phyloP scores from a whole-genome alignment of 2,797 vertebrate genomes.

The Moxostoma hubbsi region DNA sequence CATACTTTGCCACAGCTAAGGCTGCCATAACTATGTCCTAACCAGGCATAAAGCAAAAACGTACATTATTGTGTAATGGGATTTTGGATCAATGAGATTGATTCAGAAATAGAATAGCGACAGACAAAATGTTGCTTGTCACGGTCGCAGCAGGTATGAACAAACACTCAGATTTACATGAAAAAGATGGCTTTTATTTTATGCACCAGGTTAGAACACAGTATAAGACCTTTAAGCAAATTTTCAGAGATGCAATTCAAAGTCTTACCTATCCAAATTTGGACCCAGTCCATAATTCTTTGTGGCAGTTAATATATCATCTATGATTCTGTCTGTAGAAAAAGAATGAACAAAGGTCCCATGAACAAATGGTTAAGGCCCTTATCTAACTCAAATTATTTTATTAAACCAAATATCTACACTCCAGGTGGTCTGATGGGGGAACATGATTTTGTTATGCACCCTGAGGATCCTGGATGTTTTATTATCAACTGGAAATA shows the following conservation, averaged over 20 bases:
- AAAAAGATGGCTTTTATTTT: background rate
- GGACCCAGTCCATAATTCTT: slow-evolving; percentile 67
- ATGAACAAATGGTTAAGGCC: slow-evolving; percentile 16
- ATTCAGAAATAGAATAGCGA: background rate
- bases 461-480: slow-evolving; percentile 6
- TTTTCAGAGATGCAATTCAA: background rate
- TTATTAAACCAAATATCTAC: slow-evolving; percentile 55
- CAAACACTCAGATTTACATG: background rate
- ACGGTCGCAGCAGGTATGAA: background rate
- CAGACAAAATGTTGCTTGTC: background rate
- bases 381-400: background rate
- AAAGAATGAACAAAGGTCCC: slow-evolving; percentile 10
- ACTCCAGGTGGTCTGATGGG: slow-evolving; percentile 66
- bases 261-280: slow-evolving; percentile 68
- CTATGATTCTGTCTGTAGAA: slow-evolving; percentile 70
- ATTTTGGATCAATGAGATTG: background rate
- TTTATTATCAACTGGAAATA: slow-evolving; percentile 47
- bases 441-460: slow-evolving; percentile 28
- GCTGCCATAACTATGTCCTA: background rate
- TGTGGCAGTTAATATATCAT: slow-evolving; percentile 66
- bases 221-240: background rate
- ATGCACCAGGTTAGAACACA: background rate
- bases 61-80: background rate
- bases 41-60: background rate
- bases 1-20: no score